A percentile compares a stretch with the other conserved stretches of the same genome.
phyloP scores from a whole-genome alignment of 2,888 invertebrate species.

The Melinaea menophilus region DNA sequence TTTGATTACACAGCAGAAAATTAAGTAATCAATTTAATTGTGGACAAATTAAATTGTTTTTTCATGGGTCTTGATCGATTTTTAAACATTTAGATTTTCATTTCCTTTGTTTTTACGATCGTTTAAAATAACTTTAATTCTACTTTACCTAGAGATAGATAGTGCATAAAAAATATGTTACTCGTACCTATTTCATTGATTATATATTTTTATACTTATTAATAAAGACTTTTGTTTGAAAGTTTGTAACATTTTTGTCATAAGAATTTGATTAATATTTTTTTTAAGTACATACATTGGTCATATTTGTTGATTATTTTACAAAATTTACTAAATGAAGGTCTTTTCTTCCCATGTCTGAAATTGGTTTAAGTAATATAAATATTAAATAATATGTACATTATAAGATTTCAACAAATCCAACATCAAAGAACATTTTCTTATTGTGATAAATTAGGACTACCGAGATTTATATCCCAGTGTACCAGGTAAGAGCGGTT shows the following conservation, averaged over 20 bases:
- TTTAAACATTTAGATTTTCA: background rate
- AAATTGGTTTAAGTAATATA: background rate
- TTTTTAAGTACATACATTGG: too few species aligned
- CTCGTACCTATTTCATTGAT: too few species aligned
- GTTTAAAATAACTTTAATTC: background rate
- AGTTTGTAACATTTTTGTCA: too few species aligned
- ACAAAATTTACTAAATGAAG: too few species aligned
- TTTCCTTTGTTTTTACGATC: conserved; percentile 2
- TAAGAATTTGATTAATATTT: too few species aligned
- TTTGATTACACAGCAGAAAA: conserved; percentile 14
- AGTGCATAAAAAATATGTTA: too few species aligned
- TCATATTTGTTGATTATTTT: too few species aligned
- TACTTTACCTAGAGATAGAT: too few species aligned
- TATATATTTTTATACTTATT: too few species aligned
- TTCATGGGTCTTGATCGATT: conserved; percentile 6
- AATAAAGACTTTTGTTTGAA: too few species aligned
- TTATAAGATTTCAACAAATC: conserved; percentile 14
- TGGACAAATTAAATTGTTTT: conserved; percentile 8
- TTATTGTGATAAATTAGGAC: conserved; percentile 28
- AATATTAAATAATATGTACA: conserved; percentile 8
- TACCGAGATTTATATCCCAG: conserved; percentile 27
- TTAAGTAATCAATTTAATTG: conserved; percentile 17
- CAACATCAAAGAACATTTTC: conserved; percentile 25
- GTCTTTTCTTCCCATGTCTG: too few species aligned
- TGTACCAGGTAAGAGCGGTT: conserved; percentile 26